These are phyloP conservation scores for Hycleus phaleratus DNA, from an alignment of 1,140 invertebrate genomes.

Conservation along the genomic window DNA sequence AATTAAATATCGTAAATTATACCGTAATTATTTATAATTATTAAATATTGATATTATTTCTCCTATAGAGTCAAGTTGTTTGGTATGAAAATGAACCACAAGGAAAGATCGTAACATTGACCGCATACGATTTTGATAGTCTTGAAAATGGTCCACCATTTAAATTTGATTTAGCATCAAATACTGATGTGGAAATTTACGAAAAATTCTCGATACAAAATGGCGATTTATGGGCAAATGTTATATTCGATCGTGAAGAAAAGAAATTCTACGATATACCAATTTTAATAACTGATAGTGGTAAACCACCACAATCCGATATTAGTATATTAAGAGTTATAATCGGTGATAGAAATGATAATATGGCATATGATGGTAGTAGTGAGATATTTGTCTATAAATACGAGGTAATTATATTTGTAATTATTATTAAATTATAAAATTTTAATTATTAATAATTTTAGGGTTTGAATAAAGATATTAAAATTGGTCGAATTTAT, in stretches of 20 bases:
- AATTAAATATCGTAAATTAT: conserved; percentile 62
- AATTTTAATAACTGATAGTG: conserved; percentile 79
- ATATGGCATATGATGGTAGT: conserved; percentile 68
- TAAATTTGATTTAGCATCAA: conserved; percentile 59
- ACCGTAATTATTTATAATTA: too few species aligned
- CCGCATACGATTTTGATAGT: conserved; percentile 71
- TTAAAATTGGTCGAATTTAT: conserved; percentile 81
- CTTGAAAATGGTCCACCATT: conserved; percentile 77
- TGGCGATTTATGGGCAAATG: conserved; percentile 49
- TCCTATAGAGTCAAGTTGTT: conserved; percentile 55
- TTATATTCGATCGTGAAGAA: conserved; percentile 81
- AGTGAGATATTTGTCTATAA: conserved; percentile 90
- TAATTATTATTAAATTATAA: conserved; percentile 1
- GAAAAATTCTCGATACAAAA: conserved; percentile 52
- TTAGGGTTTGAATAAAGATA: conserved; percentile 60
- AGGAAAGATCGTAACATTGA: conserved; percentile 60
- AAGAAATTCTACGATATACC: conserved; percentile 80
- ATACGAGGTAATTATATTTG: conserved; percentile 53
- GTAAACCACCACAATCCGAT: conserved; percentile 59
- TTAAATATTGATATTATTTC: too few species aligned
- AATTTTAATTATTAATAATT: conserved; percentile 8
- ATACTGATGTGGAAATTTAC: conserved; percentile 58
- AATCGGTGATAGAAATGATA: conserved; percentile 88
- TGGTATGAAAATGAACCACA: conserved; percentile 72
- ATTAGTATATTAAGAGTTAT: conserved; percentile 74